A percentile compares a stretch with the other conserved stretches of the same genome.
Evolutionary conservation across 2,888 invertebrate species (phyloP).

Genomic region (Sthenelais limicola): DNA sequence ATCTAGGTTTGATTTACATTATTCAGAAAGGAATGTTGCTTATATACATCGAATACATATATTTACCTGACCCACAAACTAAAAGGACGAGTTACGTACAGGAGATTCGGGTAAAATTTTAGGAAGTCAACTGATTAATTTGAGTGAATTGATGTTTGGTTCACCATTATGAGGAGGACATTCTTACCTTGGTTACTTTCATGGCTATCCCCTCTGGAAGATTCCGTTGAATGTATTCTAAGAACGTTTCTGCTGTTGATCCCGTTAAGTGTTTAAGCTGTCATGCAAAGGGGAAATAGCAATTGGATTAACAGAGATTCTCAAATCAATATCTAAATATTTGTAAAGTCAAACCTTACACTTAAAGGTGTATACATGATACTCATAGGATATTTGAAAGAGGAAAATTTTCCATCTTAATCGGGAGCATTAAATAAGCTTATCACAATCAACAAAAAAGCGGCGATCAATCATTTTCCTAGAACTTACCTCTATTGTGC

Average conservation of each 20-base stretch:
- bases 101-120: too few relatives aligned
- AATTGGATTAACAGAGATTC: background rate
- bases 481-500: constrained; percentile 80
- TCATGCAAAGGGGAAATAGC: constrained; percentile 39
- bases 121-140: too few relatives aligned
- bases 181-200: constrained; percentile 75
- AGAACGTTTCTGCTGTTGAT: constrained; percentile 93
- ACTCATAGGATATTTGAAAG: background rate
- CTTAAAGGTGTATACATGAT: background rate
- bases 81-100: too few relatives aligned
- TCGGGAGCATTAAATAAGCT: background rate
- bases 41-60: too few relatives aligned
- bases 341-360: too few relatives aligned
- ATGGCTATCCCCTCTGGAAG: constrained; percentile 97
- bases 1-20: too few relatives aligned
- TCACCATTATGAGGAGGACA: too few relatives aligned
- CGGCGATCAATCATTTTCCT: too few relatives aligned
- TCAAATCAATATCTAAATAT: background rate
- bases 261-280: constrained; percentile 88
- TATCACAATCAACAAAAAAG: background rate
- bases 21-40: too few relatives aligned
- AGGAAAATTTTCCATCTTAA: background rate
- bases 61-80: too few relatives aligned
- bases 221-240: constrained; percentile 97
- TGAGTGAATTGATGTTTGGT: too few relatives aligned